These are phyloP conservation scores for Chymomyza costata DNA, from an alignment of 1,140 invertebrate genomes.

Conservation along the genomic window DNA sequence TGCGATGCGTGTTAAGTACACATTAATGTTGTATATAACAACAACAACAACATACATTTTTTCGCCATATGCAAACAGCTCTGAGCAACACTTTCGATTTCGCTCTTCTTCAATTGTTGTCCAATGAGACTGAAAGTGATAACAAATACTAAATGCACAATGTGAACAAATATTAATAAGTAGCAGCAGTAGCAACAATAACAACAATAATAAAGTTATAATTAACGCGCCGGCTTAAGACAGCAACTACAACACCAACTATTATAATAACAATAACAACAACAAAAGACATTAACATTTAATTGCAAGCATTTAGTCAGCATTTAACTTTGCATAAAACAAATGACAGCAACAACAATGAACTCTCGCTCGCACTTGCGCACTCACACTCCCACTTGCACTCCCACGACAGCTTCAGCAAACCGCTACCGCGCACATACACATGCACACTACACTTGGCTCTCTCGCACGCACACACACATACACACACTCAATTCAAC, in stretches of 20 bases:
- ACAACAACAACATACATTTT: slow-evolving; percentile 15
- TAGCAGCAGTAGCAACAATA: slow-evolving; percentile 26
- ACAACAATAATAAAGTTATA: slow-evolving; percentile 2
- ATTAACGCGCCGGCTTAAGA: slow-evolving; percentile 8
- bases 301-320: slow-evolving; percentile 66
- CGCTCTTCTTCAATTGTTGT: neutral
- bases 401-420: neutral
- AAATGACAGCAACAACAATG: slow-evolving; percentile 41
- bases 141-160: slow-evolving; percentile 27
- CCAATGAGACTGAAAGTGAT: slow-evolving; percentile 53
- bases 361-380: slow-evolving; percentile 1
- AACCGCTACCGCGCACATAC: slow-evolving; percentile 6
- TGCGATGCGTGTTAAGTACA: slow-evolving; percentile 7
- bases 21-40: too few species aligned
- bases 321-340: slow-evolving; percentile 69
- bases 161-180: slow-evolving; percentile 5
- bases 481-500: slow-evolving; percentile 23
- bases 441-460: slow-evolving; percentile 4
- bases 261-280: slow-evolving; percentile 11
- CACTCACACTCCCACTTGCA: slow-evolving; percentile 3
- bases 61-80: too few species aligned
- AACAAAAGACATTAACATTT: slow-evolving; percentile 60
- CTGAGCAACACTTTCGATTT: too few species aligned
- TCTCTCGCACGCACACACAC: slow-evolving; percentile 10
- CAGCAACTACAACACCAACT: slow-evolving; percentile 12